Conservation (phyloP, 2,888 invertebrate species). For the Rugalucina vietnamica region DNA sequence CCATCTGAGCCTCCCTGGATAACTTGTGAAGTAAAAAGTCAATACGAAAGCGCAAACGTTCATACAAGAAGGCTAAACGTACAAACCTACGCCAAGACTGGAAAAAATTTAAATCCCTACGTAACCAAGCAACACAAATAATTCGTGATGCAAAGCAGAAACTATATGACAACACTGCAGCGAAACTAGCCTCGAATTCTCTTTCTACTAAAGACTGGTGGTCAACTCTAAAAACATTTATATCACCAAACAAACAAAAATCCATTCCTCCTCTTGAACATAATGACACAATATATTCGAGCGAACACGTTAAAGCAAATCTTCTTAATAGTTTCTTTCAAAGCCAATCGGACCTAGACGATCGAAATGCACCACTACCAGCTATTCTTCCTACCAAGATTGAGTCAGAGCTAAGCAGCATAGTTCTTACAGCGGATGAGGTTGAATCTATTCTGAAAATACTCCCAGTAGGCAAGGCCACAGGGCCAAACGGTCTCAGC, state of each 20-base stretch:
- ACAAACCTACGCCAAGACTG: neutral
- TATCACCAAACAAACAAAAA: neutral
- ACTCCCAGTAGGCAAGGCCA: too few species aligned
- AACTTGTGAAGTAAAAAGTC: neutral
- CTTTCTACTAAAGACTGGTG: neutral
- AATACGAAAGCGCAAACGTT: conserved; percentile 8
- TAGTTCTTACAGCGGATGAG: too few species aligned
- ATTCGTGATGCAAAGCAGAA: neutral
- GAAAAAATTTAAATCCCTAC: neutral
- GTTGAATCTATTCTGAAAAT: too few species aligned
- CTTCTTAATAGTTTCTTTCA: neutral
- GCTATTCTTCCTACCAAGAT: neutral
- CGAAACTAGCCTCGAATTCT: neutral
- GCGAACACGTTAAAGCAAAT: neutral
- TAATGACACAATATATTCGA: neutral
- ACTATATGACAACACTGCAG: neutral
- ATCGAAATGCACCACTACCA: neutral
- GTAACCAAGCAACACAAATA: neutral
- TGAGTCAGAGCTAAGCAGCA: too few species aligned
- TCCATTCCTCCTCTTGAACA: neutral
- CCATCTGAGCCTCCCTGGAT: neutral
- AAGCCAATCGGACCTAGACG: neutral
- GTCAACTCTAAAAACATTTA: neutral
- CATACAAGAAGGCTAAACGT: conserved; percentile 9
- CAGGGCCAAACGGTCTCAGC: too few species aligned